phyloP scores from a whole-genome alignment of 2,888 invertebrate species.

The Bibio marci region DNA sequence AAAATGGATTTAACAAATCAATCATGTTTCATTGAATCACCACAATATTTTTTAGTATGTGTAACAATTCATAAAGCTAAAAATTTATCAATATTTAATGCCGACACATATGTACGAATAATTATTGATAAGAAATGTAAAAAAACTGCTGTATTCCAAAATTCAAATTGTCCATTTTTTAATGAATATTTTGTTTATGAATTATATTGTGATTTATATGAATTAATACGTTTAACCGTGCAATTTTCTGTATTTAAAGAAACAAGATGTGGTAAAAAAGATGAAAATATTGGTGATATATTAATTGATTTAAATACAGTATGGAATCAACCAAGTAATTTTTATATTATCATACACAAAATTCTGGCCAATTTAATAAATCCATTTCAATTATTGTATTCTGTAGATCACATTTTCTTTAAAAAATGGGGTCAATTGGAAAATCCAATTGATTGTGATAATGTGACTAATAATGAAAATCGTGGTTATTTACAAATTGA shows the following conservation, averaged over 20 bases:
- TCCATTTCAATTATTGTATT: neutral
- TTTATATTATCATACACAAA: neutral
- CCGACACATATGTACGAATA: slow-evolving; percentile 43
- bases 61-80: slow-evolving; percentile 49
- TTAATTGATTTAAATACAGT: slow-evolving; percentile 48
- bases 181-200: slow-evolving; percentile 62
- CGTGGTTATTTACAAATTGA: slow-evolving; percentile 71
- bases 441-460: slow-evolving; percentile 36
- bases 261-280: slow-evolving; percentile 30
- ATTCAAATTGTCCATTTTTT: slow-evolving; percentile 44
- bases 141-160: slow-evolving; percentile 37
- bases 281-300: slow-evolving; percentile 39
- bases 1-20: neutral
- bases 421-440: slow-evolving; percentile 75
- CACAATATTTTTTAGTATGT: slow-evolving; percentile 38
- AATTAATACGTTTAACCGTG: slow-evolving; percentile 38
- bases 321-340: slow-evolving; percentile 49
- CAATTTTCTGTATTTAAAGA: slow-evolving; percentile 39
- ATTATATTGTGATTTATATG: slow-evolving; percentile 35
- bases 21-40: slow-evolving; percentile 21
- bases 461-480: slow-evolving; percentile 29
- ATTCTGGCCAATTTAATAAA: neutral
- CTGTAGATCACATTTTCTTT: slow-evolving; percentile 57
- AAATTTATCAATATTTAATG: slow-evolving; percentile 33
- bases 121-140: slow-evolving; percentile 42